phyloP scores from a whole-genome alignment of 2,797 vertebrate genomes.

The Numenius phaeopus region DNA sequence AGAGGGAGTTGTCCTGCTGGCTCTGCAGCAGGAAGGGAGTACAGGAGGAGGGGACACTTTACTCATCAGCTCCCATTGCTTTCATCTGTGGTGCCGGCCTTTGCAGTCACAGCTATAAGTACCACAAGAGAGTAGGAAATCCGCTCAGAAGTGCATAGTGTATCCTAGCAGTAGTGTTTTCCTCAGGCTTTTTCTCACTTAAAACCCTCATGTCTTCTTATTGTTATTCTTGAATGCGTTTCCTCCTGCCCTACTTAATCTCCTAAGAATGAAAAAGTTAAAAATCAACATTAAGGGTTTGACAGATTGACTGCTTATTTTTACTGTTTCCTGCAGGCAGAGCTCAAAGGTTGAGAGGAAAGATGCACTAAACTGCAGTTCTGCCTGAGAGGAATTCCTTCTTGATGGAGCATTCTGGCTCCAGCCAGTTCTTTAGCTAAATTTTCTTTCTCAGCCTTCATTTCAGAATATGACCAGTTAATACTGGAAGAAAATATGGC shows the following conservation, averaged over 20 bases:
- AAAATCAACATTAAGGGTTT: neutral
- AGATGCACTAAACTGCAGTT: neutral
- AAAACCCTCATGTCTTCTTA: neutral
- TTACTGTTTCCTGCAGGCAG: neutral
- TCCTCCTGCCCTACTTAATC: neutral
- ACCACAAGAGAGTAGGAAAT: neutral
- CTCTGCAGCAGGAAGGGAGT: neutral
- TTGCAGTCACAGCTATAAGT: neutral
- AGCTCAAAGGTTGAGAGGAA: neutral
- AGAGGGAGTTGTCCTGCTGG: neutral
- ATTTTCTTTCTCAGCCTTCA: neutral
- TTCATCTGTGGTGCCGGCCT: neutral
- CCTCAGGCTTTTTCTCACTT: neutral
- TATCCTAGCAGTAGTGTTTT: neutral
- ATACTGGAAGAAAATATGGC: neutral
- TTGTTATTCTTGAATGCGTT: neutral
- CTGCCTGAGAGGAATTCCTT: neutral
- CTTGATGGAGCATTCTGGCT: neutral
- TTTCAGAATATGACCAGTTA: neutral
- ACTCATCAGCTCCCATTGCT: neutral
- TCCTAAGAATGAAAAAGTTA: neutral
- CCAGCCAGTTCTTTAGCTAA: neutral
- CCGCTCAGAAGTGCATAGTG: neutral
- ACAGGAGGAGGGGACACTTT: neutral
- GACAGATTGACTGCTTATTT: neutral